Evolutionary conservation across 2,888 invertebrate species (phyloP), one percentile per base, ranked within the genome.

Genomic region (Drosophila kanekoi): DNA sequence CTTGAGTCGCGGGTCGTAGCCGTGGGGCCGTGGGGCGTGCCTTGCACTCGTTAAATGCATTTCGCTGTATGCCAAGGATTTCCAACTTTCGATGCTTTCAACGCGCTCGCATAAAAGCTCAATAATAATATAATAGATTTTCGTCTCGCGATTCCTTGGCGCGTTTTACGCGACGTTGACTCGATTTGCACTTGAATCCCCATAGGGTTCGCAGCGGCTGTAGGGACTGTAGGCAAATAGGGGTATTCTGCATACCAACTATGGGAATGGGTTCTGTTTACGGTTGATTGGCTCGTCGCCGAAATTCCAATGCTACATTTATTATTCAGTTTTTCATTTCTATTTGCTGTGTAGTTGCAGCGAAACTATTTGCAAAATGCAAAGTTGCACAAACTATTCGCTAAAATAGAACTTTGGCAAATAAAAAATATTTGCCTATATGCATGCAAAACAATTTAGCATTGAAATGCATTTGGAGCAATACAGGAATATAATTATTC

Each of bases 91-190:
- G 58, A 54, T 51, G 70, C 77, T 62, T 66, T 66, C 66, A 70
- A 40, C 60, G 66, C 73, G 60, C 32, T 68, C 35, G 64, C 71
- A 81, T 79, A 74, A 80, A 69, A 81, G 65, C 78, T 80, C 78
- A 85, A 82, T 85, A 82, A 82, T 85, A 81, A 70, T 76, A 79
- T 78, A 83, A 78, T 76, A 76, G 70, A 76, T 65, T 73, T 35
- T 73, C 70, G 65, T 54, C 48, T 61, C 65, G 62, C 66, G 76
- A 75, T 73, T 79, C 41, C 60, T 74, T 49, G 45, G 43, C 64
- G 61, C 65, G 33, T 52, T 74, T 68, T 63, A 69, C 69, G 63
- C 72, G 47, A 65, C 53, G 60, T 65, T 73, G 70, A 66, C 74
- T 79, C 81, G 75, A 76, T 81, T 81, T 84, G 70, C 84, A 77